phyloP scores from a whole-genome alignment of 2,797 vertebrate species.

The Pelobates cultripes region DNA sequence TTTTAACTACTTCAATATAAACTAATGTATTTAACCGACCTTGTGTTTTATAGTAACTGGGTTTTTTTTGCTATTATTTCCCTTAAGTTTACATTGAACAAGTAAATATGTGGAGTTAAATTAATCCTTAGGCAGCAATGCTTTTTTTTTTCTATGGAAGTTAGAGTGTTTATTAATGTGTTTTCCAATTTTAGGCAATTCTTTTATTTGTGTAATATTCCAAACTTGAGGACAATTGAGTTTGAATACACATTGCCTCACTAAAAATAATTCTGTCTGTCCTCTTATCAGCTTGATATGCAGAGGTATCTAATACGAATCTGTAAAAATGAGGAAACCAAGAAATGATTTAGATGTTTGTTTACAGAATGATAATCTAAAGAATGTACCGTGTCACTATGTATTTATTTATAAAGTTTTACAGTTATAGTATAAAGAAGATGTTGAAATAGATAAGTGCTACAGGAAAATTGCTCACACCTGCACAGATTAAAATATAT shows the following conservation, averaged over 20 bases:
- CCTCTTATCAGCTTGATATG: neutral
- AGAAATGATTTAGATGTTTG: slow-evolving; percentile 23
- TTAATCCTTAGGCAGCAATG: slow-evolving; percentile 36
- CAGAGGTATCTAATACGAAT: neutral
- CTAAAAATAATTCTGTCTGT: neutral
- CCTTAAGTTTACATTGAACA: neutral
- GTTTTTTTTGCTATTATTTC: slow-evolving; percentile 12
- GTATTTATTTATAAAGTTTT: neutral
- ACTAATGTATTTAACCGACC: neutral
- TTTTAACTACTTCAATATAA: slow-evolving; percentile 9
- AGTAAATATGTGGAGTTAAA: slow-evolving; percentile 24
- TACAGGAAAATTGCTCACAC: too few relatives aligned
- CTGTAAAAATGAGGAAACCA: neutral
- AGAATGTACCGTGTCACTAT: slow-evolving; percentile 6
- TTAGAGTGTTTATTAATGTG: too few relatives aligned
- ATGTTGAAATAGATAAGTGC: too few relatives aligned
- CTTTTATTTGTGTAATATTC: slow-evolving; percentile 22
- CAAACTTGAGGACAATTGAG: slow-evolving; percentile 12
- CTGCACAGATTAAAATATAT: too few relatives aligned
- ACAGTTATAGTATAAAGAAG: neutral
- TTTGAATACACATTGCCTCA: slow-evolving; percentile 7
- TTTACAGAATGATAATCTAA: slow-evolving; percentile 13
- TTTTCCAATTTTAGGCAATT: neutral
- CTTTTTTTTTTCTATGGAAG: slow-evolving; percentile 1
- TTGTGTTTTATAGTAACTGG: slow-evolving; percentile 12